Percentiles rank a stretch among this genome's conserved stretches.
phyloP scores from a whole-genome alignment of 2,888 invertebrate species.

The Sarcophaga rosellei region DNA sequence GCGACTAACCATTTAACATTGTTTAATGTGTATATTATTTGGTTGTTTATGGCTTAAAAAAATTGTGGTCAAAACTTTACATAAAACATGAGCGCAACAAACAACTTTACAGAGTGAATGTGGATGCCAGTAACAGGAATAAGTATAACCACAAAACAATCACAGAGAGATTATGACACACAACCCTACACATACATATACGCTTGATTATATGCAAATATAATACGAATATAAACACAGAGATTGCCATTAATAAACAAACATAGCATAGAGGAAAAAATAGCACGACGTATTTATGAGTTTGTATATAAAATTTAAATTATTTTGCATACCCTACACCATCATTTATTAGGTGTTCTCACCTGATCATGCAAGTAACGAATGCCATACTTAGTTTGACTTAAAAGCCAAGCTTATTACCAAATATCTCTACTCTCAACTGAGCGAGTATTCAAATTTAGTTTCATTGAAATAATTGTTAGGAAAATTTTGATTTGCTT shows the following conservation, averaged over 20 bases:
- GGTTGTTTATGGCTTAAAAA: conserved; percentile 32
- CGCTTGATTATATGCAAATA: neutral
- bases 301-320: no score
- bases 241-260: no score
- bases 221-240: neutral
- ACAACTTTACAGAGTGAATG: neutral
- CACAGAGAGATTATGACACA: conserved; percentile 34
- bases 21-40: conserved; percentile 46
- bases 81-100: conserved; percentile 11
- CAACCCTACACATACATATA: neutral
- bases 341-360: neutral
- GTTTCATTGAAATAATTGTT: no score
- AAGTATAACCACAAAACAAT: conserved; percentile 42
- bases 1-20: conserved; percentile 35
- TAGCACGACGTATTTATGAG: no score
- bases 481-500: no score
- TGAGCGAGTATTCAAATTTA: no score
- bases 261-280: no score
- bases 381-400: no score
- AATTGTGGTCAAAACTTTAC: conserved; percentile 55
- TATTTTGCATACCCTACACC: neutral
- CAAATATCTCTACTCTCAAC: no score
- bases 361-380: no score
- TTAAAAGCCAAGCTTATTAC: conserved; percentile 18
- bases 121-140: neutral